Conservation (phyloP, 2,888 invertebrate species). For the Chironomus tentans region DNA sequence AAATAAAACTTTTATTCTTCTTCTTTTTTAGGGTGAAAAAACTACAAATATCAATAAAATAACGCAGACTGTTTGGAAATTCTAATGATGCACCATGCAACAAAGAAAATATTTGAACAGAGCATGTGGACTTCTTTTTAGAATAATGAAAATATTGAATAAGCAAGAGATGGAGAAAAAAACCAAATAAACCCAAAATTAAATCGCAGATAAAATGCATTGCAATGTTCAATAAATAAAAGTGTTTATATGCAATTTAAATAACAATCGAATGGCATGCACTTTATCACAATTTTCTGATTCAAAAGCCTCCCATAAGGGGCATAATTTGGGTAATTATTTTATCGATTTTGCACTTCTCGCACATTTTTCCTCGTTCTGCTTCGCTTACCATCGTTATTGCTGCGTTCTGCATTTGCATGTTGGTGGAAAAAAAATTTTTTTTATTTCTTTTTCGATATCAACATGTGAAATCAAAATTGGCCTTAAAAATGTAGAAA, state of each 20-base stretch:
- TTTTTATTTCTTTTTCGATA: background rate
- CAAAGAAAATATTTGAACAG: too few species aligned
- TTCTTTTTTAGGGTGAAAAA: too few species aligned
- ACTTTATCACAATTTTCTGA: slow-evolving; percentile 2
- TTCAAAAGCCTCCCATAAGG: background rate
- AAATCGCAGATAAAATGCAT: background rate
- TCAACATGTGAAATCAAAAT: slow-evolving; percentile 20
- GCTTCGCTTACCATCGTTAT: background rate
- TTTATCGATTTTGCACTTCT: slow-evolving; percentile 6
- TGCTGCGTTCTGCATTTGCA: slow-evolving; percentile 20
- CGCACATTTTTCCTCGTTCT: background rate
- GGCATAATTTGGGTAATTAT: slow-evolving; percentile 19
- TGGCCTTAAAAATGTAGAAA: background rate
- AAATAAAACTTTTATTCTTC: too few species aligned
- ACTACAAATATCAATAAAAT: too few species aligned
- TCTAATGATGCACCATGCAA: too few species aligned
- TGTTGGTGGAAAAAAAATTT: background rate
- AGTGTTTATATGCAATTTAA: slow-evolving; percentile 1
- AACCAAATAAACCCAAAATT: background rate
- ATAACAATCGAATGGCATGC: slow-evolving; percentile 5
- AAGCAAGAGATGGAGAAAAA: background rate
- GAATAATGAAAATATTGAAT: too few species aligned
- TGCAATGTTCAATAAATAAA: too few species aligned
- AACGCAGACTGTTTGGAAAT: too few species aligned
- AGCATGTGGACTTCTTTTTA: too few species aligned